Percentiles rank a stretch among this genome's conserved stretches.
These are phyloP conservation scores for Lepeophtheirus salmonis DNA, from an alignment of 1,140 invertebrate species.

Conservation along the genomic window DNA sequence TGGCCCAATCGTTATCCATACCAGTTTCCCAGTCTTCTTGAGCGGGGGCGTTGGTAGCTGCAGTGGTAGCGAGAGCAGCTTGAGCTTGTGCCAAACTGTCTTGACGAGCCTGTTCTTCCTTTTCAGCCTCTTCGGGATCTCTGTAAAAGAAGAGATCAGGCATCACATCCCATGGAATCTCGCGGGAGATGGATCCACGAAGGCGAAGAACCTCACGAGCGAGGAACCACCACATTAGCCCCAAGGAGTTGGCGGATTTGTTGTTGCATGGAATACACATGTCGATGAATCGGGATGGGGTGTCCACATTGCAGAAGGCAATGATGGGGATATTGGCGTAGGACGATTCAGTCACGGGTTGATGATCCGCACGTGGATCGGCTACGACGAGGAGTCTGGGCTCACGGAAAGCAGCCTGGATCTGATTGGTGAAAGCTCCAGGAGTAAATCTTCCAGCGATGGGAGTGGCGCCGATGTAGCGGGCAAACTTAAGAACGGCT, in stretches of 20 bases:
- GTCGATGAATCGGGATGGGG: constrained; percentile 84
- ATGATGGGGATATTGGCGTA: constrained; percentile 99
- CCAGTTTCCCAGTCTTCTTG: constrained; percentile 21
- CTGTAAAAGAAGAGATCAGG: constrained; percentile 96
- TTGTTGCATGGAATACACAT: constrained; percentile 99
- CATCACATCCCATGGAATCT: constrained; percentile 85
- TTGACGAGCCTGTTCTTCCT: constrained; percentile 75
- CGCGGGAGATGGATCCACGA: constrained; percentile 71
- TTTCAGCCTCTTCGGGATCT: constrained; percentile 46
- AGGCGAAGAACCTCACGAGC: constrained; percentile 89
- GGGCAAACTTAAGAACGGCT: constrained; percentile 94
- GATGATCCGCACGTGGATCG: constrained; percentile 87
- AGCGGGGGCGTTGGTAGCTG: constrained; percentile 22
- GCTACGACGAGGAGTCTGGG: constrained; percentile 88
- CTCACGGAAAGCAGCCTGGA: constrained; percentile 89
- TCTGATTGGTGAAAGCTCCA: constrained; percentile 82
- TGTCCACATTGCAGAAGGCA: constrained; percentile 91
- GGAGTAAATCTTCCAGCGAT: constrained; percentile 98
- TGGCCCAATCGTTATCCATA: constrained; percentile 24
- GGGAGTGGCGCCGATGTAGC: constrained; percentile 87
- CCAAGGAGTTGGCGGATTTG: constrained; percentile 87
- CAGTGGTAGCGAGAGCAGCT: constrained; percentile 29
- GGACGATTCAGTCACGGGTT: constrained; percentile 94
- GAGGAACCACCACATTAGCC: constrained; percentile 97
- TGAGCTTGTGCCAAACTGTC: constrained; percentile 33